Percentiles rank a stretch among this genome's conserved stretches.
These are phyloP conservation scores for Echiichthys vipera DNA, from an alignment of 2,797 vertebrate species.

Conservation along the genomic window DNA sequence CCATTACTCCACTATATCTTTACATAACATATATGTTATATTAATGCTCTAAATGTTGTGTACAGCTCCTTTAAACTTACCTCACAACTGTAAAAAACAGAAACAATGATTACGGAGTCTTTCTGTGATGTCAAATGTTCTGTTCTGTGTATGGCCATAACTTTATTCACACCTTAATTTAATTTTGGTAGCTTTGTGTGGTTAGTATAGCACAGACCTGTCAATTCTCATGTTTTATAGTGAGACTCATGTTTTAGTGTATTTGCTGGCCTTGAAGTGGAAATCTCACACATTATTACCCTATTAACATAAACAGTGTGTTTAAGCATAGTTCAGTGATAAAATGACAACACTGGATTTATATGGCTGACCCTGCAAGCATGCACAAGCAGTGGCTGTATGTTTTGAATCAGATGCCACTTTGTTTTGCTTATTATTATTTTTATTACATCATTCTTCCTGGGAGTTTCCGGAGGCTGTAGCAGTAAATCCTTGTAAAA, in stretches of 20 bases:
- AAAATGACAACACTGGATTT: neutral
- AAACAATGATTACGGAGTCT: neutral
- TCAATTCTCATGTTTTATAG: neutral
- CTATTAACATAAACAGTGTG: neutral
- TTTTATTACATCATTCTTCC: neutral
- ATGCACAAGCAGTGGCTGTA: neutral
- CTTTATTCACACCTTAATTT: neutral
- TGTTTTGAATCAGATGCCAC: neutral
- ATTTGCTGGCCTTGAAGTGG: neutral
- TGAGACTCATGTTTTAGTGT: neutral
- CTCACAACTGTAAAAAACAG: neutral
- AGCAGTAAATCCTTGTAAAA: conserved; percentile 18
- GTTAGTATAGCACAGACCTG: neutral
- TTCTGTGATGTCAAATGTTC: neutral
- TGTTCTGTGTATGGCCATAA: neutral
- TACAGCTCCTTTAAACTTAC: too few relatives aligned
- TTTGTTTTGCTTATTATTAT: neutral
- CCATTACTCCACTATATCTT: too few relatives aligned
- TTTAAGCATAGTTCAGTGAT: neutral
- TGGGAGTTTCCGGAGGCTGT: neutral
- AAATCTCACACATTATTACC: neutral
- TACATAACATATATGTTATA: too few relatives aligned
- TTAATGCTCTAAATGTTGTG: too few relatives aligned
- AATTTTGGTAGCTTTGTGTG: neutral
- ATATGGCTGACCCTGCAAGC: neutral